phyloP scores from a whole-genome alignment of 2,113 vertebrate species.

The Cryptoleucopteryx plumbea region DNA sequence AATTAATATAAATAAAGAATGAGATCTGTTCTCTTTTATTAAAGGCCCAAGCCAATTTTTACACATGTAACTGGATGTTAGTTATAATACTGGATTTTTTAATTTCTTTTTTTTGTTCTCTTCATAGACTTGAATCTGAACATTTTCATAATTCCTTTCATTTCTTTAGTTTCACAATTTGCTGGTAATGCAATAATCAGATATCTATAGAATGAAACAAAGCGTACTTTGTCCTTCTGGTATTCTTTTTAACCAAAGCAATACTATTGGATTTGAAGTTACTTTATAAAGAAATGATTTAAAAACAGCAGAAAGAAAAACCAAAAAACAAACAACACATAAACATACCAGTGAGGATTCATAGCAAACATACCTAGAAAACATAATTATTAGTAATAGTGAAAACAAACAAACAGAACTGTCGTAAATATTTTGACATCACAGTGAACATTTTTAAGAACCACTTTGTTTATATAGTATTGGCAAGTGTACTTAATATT shows the following conservation, averaged over 20 bases:
- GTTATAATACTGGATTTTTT: background rate
- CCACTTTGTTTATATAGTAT: background rate
- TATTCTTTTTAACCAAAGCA: background rate
- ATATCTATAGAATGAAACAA: background rate
- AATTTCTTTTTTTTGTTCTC: background rate
- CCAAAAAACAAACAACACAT: background rate
- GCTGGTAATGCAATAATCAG: background rate
- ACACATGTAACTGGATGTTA: background rate
- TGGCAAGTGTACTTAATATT: background rate
- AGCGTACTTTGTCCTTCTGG: background rate
- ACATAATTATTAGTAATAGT: background rate
- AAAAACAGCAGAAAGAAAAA: background rate
- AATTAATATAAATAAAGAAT: background rate
- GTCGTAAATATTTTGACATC: slow-evolving; percentile 14
- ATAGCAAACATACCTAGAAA: background rate
- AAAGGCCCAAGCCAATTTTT: background rate
- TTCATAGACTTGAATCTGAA: background rate
- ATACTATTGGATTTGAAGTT: background rate
- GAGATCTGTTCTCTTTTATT: background rate
- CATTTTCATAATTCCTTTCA: background rate
- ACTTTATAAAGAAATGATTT: background rate
- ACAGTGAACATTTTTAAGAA: background rate
- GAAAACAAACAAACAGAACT: background rate
- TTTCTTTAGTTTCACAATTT: background rate
- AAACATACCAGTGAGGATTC: background rate